A percentile compares a stretch with the other conserved stretches of the same genome.
Conservation (phyloP, 2,113 vertebrate genomes). For the Passer montanus region DNA sequence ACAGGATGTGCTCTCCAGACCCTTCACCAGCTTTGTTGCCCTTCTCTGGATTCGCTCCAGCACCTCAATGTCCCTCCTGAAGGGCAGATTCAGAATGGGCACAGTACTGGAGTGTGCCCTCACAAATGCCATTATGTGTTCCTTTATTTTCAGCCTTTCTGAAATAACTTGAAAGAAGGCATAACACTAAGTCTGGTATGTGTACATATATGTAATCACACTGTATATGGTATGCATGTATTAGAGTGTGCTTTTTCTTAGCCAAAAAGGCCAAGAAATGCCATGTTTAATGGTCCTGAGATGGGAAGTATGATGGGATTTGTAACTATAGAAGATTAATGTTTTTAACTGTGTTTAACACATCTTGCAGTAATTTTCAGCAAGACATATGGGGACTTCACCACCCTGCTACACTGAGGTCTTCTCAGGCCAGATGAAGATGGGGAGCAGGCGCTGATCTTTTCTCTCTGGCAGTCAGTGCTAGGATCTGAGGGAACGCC, state of each 20-base stretch:
- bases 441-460: fast-evolving
- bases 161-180: background rate
- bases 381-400: fast-evolving
- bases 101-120: background rate
- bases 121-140: background rate
- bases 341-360: background rate
- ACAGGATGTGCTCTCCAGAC: background rate
- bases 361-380: background rate
- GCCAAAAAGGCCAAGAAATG: background rate
- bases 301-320: background rate
- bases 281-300: background rate
- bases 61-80: background rate
- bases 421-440: background rate
- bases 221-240: background rate
- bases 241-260: background rate
- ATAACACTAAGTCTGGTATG: background rate
- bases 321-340: background rate
- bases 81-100: background rate
- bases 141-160: background rate
- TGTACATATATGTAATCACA: no score
- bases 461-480: background rate
- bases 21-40: background rate
- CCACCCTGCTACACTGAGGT: background rate
- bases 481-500: background rate
- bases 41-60: background rate